Evolutionary conservation across 1,140 invertebrate species (phyloP).

Genomic region (Drosophila mojavensis): DNA sequence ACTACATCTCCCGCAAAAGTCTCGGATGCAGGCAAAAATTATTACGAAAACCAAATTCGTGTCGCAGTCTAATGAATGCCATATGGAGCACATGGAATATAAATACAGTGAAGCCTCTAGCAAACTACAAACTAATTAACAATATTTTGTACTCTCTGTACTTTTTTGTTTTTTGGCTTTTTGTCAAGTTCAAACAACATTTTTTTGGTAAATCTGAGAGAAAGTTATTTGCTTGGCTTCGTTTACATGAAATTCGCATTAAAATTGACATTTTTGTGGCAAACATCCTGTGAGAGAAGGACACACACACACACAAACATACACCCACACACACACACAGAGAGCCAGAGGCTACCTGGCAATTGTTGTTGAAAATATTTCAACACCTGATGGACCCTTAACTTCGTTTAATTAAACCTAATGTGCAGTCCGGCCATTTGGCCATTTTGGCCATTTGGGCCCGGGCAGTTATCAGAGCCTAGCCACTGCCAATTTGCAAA

Average conservation of each 20-base stretch:
- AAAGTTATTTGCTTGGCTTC: constrained; percentile 57
- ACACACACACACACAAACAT: background rate
- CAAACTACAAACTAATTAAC: constrained; percentile 5
- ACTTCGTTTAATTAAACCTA: constrained; percentile 69
- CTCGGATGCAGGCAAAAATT: background rate
- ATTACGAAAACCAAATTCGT: constrained; percentile 1
- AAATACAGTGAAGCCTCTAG: constrained; percentile 5
- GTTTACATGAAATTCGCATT: constrained; percentile 71
- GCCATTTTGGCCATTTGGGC: constrained; percentile 27
- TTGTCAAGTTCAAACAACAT: background rate
- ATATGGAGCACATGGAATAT: no score
- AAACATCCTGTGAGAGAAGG: background rate
- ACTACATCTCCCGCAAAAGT: background rate
- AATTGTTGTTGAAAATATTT: constrained; percentile 43
- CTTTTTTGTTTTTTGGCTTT: no score
- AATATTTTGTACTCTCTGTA: background rate
- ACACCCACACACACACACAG: background rate
- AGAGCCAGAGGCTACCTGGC: constrained; percentile 1
- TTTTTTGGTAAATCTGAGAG: constrained; percentile 12
- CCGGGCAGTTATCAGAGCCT: constrained; percentile 34
- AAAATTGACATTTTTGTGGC: constrained; percentile 67
- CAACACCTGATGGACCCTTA: constrained; percentile 43
- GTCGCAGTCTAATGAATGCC: no score
- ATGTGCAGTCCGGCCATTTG: constrained; percentile 42
- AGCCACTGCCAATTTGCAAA: constrained; percentile 51